A percentile compares a stretch with the other conserved stretches of the same genome.
Conservation (phyloP, 2,113 vertebrate genomes). For the Crypturellus undulatus region DNA sequence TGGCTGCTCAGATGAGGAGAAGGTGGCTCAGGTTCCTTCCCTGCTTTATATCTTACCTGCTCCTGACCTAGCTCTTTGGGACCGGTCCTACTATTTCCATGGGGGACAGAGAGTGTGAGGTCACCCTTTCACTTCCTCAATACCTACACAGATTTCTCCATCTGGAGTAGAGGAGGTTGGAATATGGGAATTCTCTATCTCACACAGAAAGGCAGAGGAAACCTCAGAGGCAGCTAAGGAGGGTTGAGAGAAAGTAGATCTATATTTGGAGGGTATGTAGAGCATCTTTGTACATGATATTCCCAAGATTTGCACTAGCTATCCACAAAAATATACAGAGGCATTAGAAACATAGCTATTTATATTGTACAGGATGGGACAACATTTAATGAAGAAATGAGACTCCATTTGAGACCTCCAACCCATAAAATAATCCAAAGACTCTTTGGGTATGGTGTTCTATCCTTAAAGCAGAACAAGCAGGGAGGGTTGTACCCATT, state of each 20-base stretch:
- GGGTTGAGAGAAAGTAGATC: not conserved
- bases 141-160: fast-evolving
- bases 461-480: not conserved
- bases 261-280: not conserved
- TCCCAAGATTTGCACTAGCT: not conserved
- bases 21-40: not conserved
- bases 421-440: too few relatives aligned
- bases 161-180: fast-evolving
- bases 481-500: not conserved
- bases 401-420: not conserved
- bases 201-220: not conserved
- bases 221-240: not conserved
- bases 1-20: not conserved
- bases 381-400: not conserved
- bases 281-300: fast-evolving
- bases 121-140: not conserved
- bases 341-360: not conserved
- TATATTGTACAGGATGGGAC: not conserved
- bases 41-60: not conserved
- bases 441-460: not conserved
- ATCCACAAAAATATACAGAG: too few relatives aligned
- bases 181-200: not conserved
- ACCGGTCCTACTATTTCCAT: not conserved
- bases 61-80: not conserved
- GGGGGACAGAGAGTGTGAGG: fast-evolving